Evolutionary conservation across 2,113 vertebrate species (phyloP).

Genomic region (Turnix velox): DNA sequence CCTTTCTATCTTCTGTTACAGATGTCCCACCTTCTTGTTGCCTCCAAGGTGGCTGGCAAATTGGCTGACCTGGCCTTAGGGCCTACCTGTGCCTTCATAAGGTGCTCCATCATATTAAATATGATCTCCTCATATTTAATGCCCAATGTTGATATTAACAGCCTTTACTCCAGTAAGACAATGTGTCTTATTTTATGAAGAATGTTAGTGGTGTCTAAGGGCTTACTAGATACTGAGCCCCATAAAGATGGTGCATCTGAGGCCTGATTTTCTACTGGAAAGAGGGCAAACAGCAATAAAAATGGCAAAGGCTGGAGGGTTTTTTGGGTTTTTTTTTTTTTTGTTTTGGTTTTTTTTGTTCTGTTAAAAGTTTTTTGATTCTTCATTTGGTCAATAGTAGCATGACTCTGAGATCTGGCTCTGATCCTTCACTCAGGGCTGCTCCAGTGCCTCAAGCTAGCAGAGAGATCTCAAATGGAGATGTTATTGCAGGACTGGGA

Average conservation of each 20-base stretch:
- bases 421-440: background rate
- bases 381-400: background rate
- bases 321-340: no score
- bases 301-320: background rate
- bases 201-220: accelerated
- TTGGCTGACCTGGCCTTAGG: accelerated
- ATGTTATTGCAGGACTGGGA: background rate
- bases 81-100: background rate
- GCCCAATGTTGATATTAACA: accelerated
- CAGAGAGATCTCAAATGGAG: background rate
- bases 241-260: background rate
- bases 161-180: background rate
- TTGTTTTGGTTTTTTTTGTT: background rate
- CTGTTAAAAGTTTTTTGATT: background rate
- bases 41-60: background rate
- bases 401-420: background rate
- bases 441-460: background rate
- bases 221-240: background rate
- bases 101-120: background rate
- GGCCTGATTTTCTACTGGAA: background rate
- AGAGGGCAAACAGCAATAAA: background rate
- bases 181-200: background rate
- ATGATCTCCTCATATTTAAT: background rate
- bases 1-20: background rate
- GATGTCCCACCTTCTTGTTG: accelerated